Evolutionary conservation across 2,113 vertebrate genomes (phyloP).

Genomic region (Chloroceryle aenea): DNA sequence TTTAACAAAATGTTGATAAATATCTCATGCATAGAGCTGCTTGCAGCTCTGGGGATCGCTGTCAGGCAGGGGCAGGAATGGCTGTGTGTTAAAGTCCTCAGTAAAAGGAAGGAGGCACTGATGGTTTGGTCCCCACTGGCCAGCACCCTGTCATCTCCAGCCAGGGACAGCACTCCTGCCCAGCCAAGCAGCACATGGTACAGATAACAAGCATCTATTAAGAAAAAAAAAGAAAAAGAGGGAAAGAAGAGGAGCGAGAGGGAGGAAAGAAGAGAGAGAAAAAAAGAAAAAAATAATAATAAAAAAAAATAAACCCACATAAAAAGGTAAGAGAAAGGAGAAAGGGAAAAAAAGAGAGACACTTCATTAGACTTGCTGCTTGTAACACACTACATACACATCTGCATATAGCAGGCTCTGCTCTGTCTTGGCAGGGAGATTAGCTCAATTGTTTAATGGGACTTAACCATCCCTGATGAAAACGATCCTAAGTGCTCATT

Average conservation of each 20-base stretch:
- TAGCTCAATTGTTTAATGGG: slow-evolving; percentile 12
- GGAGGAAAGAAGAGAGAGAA: no score
- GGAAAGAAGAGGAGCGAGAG: neutral
- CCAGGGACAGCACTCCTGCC: neutral
- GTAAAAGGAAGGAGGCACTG: neutral
- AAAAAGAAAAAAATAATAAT: neutral
- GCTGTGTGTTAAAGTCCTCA: neutral
- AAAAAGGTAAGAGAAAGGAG: neutral
- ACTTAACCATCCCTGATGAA: neutral
- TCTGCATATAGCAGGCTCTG: neutral
- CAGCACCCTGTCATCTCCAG: neutral
- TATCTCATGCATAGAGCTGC: neutral
- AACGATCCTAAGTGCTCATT: slow-evolving; percentile 13
- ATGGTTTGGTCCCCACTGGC: neutral
- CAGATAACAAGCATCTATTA: neutral
- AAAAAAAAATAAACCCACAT: neutral
- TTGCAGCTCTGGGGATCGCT: neutral
- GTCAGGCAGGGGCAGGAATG: neutral
- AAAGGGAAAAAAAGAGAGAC: neutral
- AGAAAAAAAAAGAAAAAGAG: neutral
- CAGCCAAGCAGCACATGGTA: neutral
- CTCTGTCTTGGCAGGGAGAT: neutral
- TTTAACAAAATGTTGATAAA: neutral
- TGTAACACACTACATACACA: neutral
- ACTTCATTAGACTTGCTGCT: neutral